Conservation (phyloP, 2,797 vertebrate species). For the Naso thynnoides region DNA sequence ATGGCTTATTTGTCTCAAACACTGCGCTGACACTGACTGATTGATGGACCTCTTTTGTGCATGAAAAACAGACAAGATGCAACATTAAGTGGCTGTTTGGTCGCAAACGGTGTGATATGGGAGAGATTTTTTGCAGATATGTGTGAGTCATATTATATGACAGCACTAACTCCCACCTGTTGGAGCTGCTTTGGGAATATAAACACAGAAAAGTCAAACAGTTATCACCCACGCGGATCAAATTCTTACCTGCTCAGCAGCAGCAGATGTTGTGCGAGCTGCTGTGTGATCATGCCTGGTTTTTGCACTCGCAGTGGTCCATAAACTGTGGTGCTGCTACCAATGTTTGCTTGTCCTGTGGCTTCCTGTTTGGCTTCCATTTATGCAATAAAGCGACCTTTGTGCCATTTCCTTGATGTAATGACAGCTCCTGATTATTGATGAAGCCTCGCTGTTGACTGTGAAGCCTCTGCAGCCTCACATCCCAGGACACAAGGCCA, state of each 20-base stretch:
- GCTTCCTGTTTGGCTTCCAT: conserved; percentile 23
- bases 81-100: not conserved
- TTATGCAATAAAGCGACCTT: conserved; percentile 30
- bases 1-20: not conserved
- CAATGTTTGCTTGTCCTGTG: conserved; percentile 40
- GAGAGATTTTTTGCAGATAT: conserved; percentile 1
- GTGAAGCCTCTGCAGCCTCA: conserved; percentile 3
- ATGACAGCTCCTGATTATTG: conserved; percentile 31
- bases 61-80: not conserved
- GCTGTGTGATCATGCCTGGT: not conserved
- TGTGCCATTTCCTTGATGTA: conserved; percentile 32
- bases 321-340: not conserved
- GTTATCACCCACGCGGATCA: no score
- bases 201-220: no score
- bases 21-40: not conserved
- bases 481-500: not conserved
- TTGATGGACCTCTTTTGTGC: not conserved
- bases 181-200: not conserved
- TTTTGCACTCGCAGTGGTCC: not conserved
- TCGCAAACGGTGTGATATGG: not conserved
- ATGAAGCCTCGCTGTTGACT: conserved; percentile 26
- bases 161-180: no score
- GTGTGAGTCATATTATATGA: not conserved
- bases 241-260: not conserved
- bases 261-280: not conserved